Evolutionary conservation across 2,888 invertebrate species (phyloP), one percentile per base, ranked within the genome.

Genomic region (Hemithea aestivaria): DNA sequence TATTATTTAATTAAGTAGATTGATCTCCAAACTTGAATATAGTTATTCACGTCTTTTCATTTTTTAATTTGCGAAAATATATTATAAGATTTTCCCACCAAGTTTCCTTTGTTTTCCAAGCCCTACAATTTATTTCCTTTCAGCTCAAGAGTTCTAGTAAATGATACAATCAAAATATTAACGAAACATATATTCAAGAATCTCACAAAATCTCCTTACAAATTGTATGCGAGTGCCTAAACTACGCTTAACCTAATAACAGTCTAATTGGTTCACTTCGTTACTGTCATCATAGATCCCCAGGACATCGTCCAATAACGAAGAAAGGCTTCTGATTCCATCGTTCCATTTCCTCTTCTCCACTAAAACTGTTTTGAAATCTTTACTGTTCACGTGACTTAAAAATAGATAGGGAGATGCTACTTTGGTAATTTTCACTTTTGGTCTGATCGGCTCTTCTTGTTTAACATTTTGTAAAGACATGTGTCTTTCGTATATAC

Each of bases 301-400:
- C 10, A 93, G 67, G 45, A 94, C 92, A 67, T 95, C 94, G 57
- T 94, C 94, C 1, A 95, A 69, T 2, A 94, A 79, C 0, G 94
- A 93, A 1, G 89, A 88, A 8, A 94, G 87, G 53, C 90, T 91
- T n/a, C 91, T 89, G 27, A 90, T 90, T 12, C 90, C 89, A 29
- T 88, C 87, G 22, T 92, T 82, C 94, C 94, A 94, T 32, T 89
- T 88, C 30, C 77, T 88, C 51, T 90, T 91, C 37, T 91, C 88
- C 8, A 88, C 84, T 0, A 93, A 75, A 7, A 91, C 73, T 22
- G 77, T 73, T 53, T 91, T 89, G 27, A 92, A 88, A 66, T 94
- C 89, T 22, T 88, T 84, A 27, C 75, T 77, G 36, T 87, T 87
- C 0, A 93, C 62, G 27, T 87, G 88, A 9, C 70, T 76, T 0